These are phyloP conservation scores for Cepaea hortensis DNA, from an alignment of 2,888 invertebrate genomes.

Conservation along the genomic window DNA sequence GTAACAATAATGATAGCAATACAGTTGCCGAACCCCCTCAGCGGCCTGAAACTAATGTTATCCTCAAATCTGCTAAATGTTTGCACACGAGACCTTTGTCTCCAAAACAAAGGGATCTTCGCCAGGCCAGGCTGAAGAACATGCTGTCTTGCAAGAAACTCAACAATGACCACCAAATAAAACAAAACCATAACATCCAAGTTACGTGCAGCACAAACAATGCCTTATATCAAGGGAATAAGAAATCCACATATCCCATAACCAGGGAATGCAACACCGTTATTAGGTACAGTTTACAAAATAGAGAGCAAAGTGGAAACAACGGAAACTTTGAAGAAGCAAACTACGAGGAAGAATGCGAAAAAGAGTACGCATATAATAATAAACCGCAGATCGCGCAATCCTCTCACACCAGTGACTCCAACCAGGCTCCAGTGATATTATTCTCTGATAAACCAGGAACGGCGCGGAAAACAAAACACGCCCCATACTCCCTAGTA, in stretches of 20 bases:
- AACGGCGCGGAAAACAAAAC: background rate
- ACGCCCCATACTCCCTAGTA: background rate
- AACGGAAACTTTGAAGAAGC: background rate
- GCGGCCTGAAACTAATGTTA: background rate
- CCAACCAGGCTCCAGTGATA: background rate
- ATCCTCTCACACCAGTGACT: background rate
- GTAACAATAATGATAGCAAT: background rate
- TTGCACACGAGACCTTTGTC: background rate
- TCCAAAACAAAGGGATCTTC: constrained; percentile 1
- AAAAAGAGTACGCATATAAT: background rate
- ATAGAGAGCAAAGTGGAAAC: background rate
- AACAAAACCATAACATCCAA: background rate
- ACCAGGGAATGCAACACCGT: background rate
- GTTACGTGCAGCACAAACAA: constrained; percentile 16
- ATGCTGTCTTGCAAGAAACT: background rate
- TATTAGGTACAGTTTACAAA: background rate
- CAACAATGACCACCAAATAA: background rate
- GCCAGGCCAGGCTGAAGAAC: constrained; percentile 2
- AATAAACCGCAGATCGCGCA: background rate
- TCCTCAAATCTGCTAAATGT: background rate
- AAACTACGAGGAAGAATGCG: background rate
- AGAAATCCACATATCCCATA: background rate
- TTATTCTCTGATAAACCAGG: background rate
- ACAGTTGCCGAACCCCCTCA: too few relatives aligned
- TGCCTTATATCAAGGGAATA: background rate